A percentile compares a stretch with the other conserved stretches of the same genome.
These are phyloP conservation scores for Drosophila formosana DNA, from an alignment of 2,888 invertebrate genomes.

Conservation along the genomic window DNA sequence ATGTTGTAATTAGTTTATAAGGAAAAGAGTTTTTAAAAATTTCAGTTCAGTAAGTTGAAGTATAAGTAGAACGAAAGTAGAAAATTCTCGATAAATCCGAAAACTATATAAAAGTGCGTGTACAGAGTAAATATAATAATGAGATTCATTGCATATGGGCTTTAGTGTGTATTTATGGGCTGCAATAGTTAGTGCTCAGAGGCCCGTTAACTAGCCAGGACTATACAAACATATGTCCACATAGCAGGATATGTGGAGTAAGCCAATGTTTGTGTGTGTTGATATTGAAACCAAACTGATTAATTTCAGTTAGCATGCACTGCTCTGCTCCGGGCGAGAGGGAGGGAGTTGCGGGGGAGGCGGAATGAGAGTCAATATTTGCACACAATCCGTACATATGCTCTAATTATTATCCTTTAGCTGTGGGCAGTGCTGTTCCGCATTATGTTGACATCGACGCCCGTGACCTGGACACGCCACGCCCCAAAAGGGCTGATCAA, in stretches of 20 bases:
- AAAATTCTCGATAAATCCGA: not conserved
- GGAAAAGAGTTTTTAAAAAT: no score
- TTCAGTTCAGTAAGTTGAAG: no score
- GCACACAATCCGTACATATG: conserved; percentile 81
- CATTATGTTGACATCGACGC: conserved; percentile 67
- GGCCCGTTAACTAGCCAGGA: conserved; percentile 1
- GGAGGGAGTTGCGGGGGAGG: not conserved
- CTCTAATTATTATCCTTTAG: conserved; percentile 81
- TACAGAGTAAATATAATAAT: not conserved
- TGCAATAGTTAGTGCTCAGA: conserved; percentile 16
- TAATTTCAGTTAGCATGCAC: conserved; percentile 66
- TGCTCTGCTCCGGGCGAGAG: not conserved
- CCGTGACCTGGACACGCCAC: conserved; percentile 47
- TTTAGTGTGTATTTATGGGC: conserved; percentile 11
- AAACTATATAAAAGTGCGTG: not conserved
- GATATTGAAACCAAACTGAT: conserved; percentile 77
- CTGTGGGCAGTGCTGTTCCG: conserved; percentile 63
- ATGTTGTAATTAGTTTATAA: no score
- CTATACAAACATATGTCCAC: conserved; percentile 38
- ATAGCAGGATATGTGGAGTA: conserved; percentile 23
- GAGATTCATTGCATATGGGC: conserved; percentile 28
- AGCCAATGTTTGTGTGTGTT: conserved; percentile 52
- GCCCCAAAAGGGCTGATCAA: conserved; percentile 50
- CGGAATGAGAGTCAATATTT: conserved; percentile 68
- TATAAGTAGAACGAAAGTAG: not conserved